phyloP scores from a whole-genome alignment of 2,888 invertebrate genomes.

The Mantis religiosa region DNA sequence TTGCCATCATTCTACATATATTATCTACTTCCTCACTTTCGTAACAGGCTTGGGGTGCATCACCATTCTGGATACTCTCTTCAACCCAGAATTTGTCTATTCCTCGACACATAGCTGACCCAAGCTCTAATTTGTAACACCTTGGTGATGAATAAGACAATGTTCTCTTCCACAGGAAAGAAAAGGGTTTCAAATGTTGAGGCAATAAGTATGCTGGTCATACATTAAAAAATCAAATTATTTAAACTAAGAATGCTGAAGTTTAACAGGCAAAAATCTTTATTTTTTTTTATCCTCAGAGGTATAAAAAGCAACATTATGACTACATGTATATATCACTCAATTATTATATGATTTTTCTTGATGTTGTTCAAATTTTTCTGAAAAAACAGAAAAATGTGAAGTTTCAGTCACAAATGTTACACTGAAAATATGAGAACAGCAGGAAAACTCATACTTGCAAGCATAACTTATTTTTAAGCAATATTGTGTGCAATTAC shows the following conservation, averaged over 20 bases:
- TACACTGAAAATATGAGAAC: slow-evolving; percentile 11
- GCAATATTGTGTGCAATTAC: not conserved
- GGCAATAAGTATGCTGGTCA: no score
- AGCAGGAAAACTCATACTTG: slow-evolving; percentile 13
- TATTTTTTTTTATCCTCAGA: slow-evolving; percentile 29
- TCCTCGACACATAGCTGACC: no score
- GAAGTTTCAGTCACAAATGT: not conserved
- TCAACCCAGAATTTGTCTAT: no score
- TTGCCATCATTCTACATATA: no score
- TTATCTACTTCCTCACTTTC: no score
- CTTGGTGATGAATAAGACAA: no score
- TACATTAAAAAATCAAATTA: not conserved
- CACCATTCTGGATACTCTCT: no score
- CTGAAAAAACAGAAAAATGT: slow-evolving; percentile 15
- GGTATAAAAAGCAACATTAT: slow-evolving; percentile 32
- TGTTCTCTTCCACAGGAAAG: no score
- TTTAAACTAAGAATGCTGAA: not conserved
- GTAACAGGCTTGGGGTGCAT: no score
- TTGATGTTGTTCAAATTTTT: slow-evolving; percentile 17
- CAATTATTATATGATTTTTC: slow-evolving; percentile 24
- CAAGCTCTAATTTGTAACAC: no score
- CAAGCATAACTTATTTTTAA: not conserved
- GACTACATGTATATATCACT: slow-evolving; percentile 30
- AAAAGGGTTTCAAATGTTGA: no score
- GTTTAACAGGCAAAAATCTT: slow-evolving; percentile 28